Base-by-base conservation (phyloP, 2,113 vertebrate species). In the Cyanoramphus novaezelandiae region DNA sequence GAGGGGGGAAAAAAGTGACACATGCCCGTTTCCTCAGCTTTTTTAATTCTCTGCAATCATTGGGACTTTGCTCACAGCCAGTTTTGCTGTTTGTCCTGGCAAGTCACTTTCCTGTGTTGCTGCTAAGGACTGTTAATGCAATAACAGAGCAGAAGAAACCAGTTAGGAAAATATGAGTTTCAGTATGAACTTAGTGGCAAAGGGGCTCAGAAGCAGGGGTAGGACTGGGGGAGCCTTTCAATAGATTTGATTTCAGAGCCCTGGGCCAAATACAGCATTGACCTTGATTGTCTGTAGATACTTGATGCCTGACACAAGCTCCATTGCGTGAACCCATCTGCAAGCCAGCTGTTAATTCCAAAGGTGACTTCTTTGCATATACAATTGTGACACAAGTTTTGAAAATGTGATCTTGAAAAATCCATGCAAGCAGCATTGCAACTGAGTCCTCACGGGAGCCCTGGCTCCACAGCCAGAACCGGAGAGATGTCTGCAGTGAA, bases 261-360 rank as follows among this genome's bases (percentile, higher is more conserved):
- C 79, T 41, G 18, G 88, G 79, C 85, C 64, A 85, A 92, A 90
- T 9, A 12, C 83, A 60, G 85, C 55, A 13, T 33, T 92, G 93
- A 95, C 85, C 92, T 46, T 46, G 82, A 93, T 47, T 82, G 93
- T 93, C 70, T 94, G 71, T 43, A 90, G 80, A 50, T 19, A 88
- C 72, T 10, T 65, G 68, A 86, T 85, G 76, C 92, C 63, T 17
- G 64, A 95, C 68, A 90, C 76, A 93, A 82, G 95, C 83, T 74
- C 88, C 83, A 92, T 78, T 94, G 93, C 95, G 76, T 62, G 92
- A 95, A 64, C 21, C 75, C 95, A 97, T 88, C 86, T 96, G 96
- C 82, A 75, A 84, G 88, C 80, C 95, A 96, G 93, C 93, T 96
- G 95, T 65, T 95, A 77, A 92, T 81, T 81, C 80, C 88, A 62